Percentiles rank a stretch among this genome's conserved stretches.
Conservation (phyloP, 2,888 invertebrate species). For the Carcina quercana region DNA sequence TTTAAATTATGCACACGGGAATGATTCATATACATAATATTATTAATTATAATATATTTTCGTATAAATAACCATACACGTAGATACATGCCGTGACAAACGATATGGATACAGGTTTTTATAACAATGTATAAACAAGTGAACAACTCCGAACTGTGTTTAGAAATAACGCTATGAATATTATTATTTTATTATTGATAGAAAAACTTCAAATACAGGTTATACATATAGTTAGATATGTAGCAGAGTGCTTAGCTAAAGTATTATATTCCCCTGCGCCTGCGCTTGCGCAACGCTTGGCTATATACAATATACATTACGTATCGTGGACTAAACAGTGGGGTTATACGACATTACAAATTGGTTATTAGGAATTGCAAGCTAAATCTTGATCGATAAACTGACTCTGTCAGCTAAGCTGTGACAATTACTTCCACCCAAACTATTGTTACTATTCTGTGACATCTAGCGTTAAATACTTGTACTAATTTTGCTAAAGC, state of each 20-base stretch:
- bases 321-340: slow-evolving; percentile 40
- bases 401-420: too few species aligned
- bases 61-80: slow-evolving; percentile 67
- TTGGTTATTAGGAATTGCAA: slow-evolving; percentile 59
- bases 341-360: slow-evolving; percentile 42
- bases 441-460: too few species aligned
- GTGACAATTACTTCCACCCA: too few species aligned
- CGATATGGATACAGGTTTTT: slow-evolving; percentile 67
- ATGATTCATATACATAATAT: slow-evolving; percentile 66
- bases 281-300: too few species aligned
- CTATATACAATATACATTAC: slow-evolving; percentile 28
- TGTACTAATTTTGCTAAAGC: too few species aligned
- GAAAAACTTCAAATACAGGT: slow-evolving; percentile 61
- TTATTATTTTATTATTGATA: slow-evolving; percentile 64
- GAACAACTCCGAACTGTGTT: slow-evolving; percentile 70
- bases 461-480: too few species aligned
- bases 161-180: slow-evolving; percentile 63
- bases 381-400: slow-evolving; percentile 60
- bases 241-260: slow-evolving; percentile 64
- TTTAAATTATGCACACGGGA: slow-evolving; percentile 61
- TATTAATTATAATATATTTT: slow-evolving; percentile 52
- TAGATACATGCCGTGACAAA: slow-evolving; percentile 61
- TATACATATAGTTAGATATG: slow-evolving; percentile 60
- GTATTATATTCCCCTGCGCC: slow-evolving; percentile 43
- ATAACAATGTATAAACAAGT: slow-evolving; percentile 73